Evolutionary conservation across 2,797 vertebrate species (phyloP).

Genomic region (Danio tinwini): DNA sequence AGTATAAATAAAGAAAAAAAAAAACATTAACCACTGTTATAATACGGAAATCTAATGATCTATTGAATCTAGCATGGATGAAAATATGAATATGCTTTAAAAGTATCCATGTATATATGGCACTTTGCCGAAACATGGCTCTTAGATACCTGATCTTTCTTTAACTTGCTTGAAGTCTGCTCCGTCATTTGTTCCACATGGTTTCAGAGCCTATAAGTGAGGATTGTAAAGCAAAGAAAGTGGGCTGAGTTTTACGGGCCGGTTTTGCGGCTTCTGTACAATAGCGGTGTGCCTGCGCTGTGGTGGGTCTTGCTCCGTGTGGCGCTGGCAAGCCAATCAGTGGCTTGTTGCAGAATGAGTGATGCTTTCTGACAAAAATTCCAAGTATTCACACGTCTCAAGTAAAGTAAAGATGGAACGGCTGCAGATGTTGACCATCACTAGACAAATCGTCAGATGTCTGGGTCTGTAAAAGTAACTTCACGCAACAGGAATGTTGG

Average conservation of each 20-base stretch:
- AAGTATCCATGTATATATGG: not conserved
- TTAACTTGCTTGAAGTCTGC: conserved; percentile 26
- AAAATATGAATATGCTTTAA: no score
- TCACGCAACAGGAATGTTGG: conserved; percentile 56
- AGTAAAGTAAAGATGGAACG: not conserved
- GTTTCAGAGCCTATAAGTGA: conserved; percentile 8
- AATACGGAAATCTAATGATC: no score
- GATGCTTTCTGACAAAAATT: conserved; percentile 16
- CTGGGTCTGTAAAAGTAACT: conserved; percentile 37
- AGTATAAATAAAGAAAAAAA: no score
- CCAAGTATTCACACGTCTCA: conserved; percentile 2
- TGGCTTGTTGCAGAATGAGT: conserved; percentile 4
- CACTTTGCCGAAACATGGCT: not conserved
- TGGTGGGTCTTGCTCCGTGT: conserved; percentile 38
- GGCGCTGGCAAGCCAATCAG: not conserved
- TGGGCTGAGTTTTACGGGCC: conserved; percentile 40
- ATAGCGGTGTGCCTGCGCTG: conserved; percentile 27
- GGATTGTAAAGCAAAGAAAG: conserved; percentile 46
- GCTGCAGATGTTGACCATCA: conserved; percentile 7
- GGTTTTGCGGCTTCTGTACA: conserved; percentile 13
- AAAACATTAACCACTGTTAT: no score
- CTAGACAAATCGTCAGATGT: conserved; percentile 15
- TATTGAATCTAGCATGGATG: not conserved
- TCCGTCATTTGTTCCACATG: conserved; percentile 51
- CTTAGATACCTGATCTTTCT: not conserved